phyloP scores from a whole-genome alignment of 2,888 invertebrate species.

The Phaedon cochleariae region DNA sequence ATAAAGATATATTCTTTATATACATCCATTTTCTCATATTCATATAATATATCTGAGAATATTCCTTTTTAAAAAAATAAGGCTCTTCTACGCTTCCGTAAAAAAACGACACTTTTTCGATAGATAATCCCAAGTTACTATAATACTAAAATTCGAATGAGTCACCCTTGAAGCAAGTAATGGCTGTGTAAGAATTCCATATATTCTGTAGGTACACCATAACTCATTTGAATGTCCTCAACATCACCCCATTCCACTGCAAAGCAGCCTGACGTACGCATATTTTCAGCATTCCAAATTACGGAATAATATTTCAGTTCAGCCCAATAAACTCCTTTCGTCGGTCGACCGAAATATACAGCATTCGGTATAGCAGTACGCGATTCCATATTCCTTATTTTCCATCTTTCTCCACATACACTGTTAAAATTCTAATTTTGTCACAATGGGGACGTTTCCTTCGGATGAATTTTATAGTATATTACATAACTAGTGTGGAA shows the following conservation, averaged over 20 bases:
- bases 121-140: too few relatives aligned
- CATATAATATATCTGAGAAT: too few relatives aligned
- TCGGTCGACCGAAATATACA: neutral
- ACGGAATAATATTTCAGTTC: constrained; percentile 1
- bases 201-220: neutral
- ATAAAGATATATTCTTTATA: too few relatives aligned
- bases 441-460: too few relatives aligned
- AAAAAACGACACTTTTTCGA: too few relatives aligned
- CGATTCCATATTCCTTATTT: constrained; percentile 1
- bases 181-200: neutral
- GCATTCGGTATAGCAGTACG: neutral
- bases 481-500: too few relatives aligned
- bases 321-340: neutral
- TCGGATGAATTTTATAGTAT: too few relatives aligned
- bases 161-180: neutral
- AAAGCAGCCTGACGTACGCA: neutral
- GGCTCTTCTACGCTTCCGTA: too few relatives aligned
- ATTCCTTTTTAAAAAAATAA: too few relatives aligned
- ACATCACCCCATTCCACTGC: neutral
- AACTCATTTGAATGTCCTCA: neutral
- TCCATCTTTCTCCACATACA: neutral
- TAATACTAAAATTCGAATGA: neutral
- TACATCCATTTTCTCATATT: too few relatives aligned
- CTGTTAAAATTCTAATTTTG: too few relatives aligned
- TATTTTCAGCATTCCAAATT: neutral